Evolutionary conservation across 2,113 vertebrate species (phyloP).

Genomic region (Mormoops blainvillei): DNA sequence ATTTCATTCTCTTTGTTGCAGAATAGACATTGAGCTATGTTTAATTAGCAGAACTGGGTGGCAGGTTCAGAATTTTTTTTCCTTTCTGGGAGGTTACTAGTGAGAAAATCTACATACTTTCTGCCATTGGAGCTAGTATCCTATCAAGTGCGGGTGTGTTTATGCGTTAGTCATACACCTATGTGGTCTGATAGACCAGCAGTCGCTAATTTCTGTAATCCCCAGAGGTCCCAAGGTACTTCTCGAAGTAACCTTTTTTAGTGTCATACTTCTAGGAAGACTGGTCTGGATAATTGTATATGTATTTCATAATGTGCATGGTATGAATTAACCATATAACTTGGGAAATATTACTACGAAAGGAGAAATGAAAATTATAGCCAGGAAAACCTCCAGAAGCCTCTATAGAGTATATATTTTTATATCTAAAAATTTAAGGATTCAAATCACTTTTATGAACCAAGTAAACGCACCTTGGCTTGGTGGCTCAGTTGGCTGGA

Average conservation of each 20-base stretch:
- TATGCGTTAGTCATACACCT: rapidly evolving
- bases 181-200: rapidly evolving
- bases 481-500: too few relatives aligned
- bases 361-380: neutral
- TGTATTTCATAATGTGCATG: neutral
- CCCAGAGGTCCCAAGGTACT: neutral
- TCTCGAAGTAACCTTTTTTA: neutral
- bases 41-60: neutral
- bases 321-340: neutral
- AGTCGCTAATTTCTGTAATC: neutral
- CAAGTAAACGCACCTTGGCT: neutral
- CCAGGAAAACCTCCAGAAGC: neutral
- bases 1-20: neutral
- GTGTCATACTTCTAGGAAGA: neutral
- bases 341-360: neutral
- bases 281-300: neutral
- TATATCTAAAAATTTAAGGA: neutral
- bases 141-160: rapidly evolving
- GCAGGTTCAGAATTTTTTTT: neutral
- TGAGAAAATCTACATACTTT: rapidly evolving
- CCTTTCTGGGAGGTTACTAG: neutral
- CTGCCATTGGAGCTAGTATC: rapidly evolving
- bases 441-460: neutral
- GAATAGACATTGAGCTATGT: neutral
- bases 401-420: rapidly evolving